Conservation (phyloP, 2,888 invertebrate species). For the Acronicta psi region DNA sequence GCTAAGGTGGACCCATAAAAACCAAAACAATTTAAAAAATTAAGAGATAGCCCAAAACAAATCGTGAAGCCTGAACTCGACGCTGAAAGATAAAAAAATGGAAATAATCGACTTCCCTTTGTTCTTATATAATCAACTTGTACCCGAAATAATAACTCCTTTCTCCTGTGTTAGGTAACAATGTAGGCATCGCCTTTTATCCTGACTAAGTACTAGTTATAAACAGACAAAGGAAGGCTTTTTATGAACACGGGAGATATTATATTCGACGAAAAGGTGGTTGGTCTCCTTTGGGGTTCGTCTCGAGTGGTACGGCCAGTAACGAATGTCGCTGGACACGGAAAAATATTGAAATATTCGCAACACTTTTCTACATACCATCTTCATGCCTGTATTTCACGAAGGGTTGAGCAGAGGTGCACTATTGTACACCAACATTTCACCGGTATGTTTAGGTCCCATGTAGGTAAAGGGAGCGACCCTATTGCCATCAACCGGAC, state of each 20-base stretch:
- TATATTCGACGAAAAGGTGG: neutral
- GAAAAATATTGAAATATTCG: too few species aligned
- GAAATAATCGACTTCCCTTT: constrained; percentile 22
- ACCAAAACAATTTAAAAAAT: constrained; percentile 1
- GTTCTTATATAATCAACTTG: constrained; percentile 27
- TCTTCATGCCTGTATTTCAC: too few species aligned
- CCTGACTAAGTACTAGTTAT: constrained; percentile 19
- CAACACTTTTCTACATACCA: too few species aligned
- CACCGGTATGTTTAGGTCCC: too few species aligned
- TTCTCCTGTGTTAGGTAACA: constrained; percentile 17
- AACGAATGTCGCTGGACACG: too few species aligned
- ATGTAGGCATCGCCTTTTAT: constrained; percentile 11
- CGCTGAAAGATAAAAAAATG: constrained; percentile 8
- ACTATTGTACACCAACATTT: too few species aligned
- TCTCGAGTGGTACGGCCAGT: too few species aligned
- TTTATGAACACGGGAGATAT: constrained; percentile 14
- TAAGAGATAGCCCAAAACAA: constrained; percentile 15
- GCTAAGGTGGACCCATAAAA: neutral
- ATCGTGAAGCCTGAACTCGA: constrained; percentile 1
- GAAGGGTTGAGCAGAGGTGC: too few species aligned
- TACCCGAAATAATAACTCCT: constrained; percentile 19
- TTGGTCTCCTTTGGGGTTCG: too few species aligned
- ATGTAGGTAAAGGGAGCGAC: too few species aligned
- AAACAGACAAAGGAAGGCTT: constrained; percentile 24
- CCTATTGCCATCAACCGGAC: too few species aligned